Evolutionary conservation across 2,888 invertebrate species (phyloP).

Genomic region (Tenthredo distinguenda): DNA sequence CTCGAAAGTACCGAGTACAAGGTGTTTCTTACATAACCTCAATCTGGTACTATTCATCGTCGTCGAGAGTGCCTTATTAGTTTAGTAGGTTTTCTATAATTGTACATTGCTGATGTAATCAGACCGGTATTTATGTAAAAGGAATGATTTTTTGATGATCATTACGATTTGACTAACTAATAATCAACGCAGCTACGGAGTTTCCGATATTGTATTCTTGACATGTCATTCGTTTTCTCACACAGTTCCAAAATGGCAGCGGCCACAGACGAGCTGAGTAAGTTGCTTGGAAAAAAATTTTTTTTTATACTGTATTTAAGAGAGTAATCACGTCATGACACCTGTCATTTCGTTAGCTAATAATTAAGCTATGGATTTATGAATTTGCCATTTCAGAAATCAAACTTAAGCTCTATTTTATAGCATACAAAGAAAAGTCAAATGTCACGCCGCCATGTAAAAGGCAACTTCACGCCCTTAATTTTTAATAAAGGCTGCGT

Average conservation of each 20-base stretch:
- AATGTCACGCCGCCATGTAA: conserved; percentile 69
- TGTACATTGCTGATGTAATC: conserved; percentile 17
- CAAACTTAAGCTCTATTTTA: conserved; percentile 51
- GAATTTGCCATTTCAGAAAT: conserved; percentile 14
- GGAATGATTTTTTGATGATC: conserved; percentile 5
- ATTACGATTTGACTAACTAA: conserved; percentile 33
- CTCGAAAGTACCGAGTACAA: conserved; percentile 3
- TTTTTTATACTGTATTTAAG: conserved; percentile 52
- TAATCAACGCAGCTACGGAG: conserved; percentile 30
- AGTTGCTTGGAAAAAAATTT: conserved; percentile 65
- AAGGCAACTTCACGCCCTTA: conserved; percentile 62
- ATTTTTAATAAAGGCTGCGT: conserved; percentile 53
- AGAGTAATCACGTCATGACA: conserved; percentile 15
- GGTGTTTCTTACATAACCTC: conserved; percentile 34
- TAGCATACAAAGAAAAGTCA: conserved; percentile 61
- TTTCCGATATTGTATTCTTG: conserved; percentile 32
- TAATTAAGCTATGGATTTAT: conserved; percentile 43
- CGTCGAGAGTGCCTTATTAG: conserved; percentile 2
- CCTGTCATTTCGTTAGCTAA: conserved; percentile 33
- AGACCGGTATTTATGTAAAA: background rate
- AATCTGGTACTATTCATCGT: conserved; percentile 23
- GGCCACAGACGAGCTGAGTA: conserved; percentile 74
- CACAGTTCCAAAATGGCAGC: conserved; percentile 74
- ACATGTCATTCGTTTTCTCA: conserved; percentile 56
- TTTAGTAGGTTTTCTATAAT: conserved; percentile 10